A percentile compares a stretch with the other conserved stretches of the same genome.
Conservation (phyloP, 2,113 vertebrate species). For the Chamaea fasciata region DNA sequence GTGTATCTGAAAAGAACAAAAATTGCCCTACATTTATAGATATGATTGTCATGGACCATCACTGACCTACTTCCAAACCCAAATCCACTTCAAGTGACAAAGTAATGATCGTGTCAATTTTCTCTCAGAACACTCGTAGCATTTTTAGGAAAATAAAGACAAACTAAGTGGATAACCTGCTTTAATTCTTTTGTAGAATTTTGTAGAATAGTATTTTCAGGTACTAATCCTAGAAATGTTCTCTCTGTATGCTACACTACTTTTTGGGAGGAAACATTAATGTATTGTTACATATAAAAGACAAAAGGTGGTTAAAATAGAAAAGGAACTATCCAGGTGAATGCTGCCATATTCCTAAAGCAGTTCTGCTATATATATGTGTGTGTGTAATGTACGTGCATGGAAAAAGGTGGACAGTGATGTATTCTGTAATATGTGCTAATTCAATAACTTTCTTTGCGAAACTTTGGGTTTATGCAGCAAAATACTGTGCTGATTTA, state of each 20-base stretch:
- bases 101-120: neutral
- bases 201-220: neutral
- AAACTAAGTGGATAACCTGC: neutral
- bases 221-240: neutral
- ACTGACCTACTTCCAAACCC: neutral
- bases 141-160: neutral
- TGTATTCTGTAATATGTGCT: neutral
- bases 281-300: neutral
- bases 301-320: neutral
- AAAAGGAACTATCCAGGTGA: neutral
- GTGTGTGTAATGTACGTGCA: neutral
- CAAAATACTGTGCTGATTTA: neutral
- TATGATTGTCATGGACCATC: neutral
- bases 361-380: neutral
- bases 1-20: neutral
- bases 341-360: neutral
- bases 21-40: neutral
- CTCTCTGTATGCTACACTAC: neutral
- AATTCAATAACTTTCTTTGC: neutral
- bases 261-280: neutral
- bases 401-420: rapidly evolving
- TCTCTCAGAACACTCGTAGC: neutral
- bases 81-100: neutral
- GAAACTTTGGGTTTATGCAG: neutral
- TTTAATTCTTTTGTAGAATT: neutral